Base-by-base conservation (phyloP, 2,113 vertebrate species). In the Aegithalos caudatus region DNA sequence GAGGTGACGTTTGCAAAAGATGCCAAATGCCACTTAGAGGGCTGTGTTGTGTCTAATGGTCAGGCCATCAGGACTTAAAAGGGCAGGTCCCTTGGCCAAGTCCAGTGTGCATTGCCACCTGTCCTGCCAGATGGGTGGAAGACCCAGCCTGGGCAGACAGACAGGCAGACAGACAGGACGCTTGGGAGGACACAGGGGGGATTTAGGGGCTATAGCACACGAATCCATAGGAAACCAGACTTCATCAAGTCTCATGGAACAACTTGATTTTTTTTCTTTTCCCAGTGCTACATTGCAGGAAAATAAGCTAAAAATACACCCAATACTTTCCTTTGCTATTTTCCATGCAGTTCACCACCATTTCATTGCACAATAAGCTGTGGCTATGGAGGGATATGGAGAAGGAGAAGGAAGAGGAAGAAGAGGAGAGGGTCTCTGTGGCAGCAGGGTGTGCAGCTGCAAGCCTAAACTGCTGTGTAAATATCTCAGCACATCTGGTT, bases 251-350 rank as follows among this genome's bases (percentile, higher is more conserved):
- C 62, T 80, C 50, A 47, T 64, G 93, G 93, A 92, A 90, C 67
- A 47, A 51, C 18, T 74, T 35, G n/a, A 17, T 65, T 66, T 66
- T 73, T 65, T 21, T 71, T 44, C 61, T 84, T 69, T 92, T 80
- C 79, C 71, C 47, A 40, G 66, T 95, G 67, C 62, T 82, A 73
- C 89, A 77, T 70, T 73, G 37, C 87, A 95, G 87, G 86, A 87
- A 95, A 97, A 92, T 72, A 85, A 92, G 80, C 83, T 97, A 93
- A 95, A 95, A 96, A 94, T 94, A 96, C 37, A 69, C 45, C 42
- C 4, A 1, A 12, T 93, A 66, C 54, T 95, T 97, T 96, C 94
- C 93, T 92, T 90, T 93, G 87, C 81, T 90, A 48, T 90, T 95
- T 96, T 95, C 94, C 92, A 24, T 70, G 50, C 71, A 88, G 62